Percentiles rank a stretch among this genome's conserved stretches.
These are phyloP conservation scores for Suncus etruscus DNA, from an alignment of 2,113 vertebrate species.

Conservation along the genomic window DNA sequence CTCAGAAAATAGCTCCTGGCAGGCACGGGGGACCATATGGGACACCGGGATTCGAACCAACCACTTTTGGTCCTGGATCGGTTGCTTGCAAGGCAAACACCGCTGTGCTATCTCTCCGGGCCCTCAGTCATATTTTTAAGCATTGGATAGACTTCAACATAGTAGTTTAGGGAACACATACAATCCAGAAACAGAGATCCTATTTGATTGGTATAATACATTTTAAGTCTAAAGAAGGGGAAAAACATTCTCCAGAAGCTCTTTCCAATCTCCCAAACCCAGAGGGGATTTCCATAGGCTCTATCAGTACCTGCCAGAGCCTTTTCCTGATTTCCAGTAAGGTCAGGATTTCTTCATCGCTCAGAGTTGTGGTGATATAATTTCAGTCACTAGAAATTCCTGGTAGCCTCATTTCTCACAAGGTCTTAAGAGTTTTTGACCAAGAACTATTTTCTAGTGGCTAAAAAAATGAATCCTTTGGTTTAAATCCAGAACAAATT, in stretches of 20 bases:
- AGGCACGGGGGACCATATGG: too few species aligned
- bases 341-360: constrained; percentile 50
- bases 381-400: constrained; percentile 52
- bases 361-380: constrained; percentile 25
- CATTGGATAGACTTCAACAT: background rate
- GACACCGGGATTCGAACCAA: too few species aligned
- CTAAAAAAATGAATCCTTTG: constrained; percentile 54
- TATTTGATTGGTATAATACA: background rate
- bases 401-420: constrained; percentile 57
- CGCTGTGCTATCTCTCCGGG: too few species aligned
- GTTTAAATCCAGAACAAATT: constrained; percentile 64
- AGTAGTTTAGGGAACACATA: background rate
- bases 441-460: constrained; percentile 55
- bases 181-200: background rate
- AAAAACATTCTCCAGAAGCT: background rate
- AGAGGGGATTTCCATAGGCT: constrained; percentile 53
- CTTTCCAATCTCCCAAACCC: background rate
- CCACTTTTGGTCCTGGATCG: too few species aligned
- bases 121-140: background rate
- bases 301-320: constrained; percentile 43
- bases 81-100: too few species aligned
- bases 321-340: constrained; percentile 68
- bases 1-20: too few species aligned
- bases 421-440: background rate
- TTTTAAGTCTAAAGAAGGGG: background rate